Conservation (phyloP, 2,797 vertebrate species). For the Microhierax caerulescens region DNA sequence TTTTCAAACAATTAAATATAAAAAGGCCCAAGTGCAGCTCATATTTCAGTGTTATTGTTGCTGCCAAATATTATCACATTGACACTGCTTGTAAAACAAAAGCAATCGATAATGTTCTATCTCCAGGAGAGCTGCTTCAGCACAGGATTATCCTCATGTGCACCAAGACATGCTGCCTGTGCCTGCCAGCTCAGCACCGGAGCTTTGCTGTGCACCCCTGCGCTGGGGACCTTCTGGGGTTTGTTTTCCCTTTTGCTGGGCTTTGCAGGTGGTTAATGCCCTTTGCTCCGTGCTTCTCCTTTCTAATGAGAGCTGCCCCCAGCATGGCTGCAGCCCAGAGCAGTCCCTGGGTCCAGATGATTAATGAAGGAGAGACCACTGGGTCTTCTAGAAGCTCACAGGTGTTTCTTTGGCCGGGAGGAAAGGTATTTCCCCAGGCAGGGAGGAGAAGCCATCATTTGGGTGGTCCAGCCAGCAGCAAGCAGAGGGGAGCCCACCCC, state of each 20-base stretch:
- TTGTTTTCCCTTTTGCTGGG: neutral
- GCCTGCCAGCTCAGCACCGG: rapidly evolving
- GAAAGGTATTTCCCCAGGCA: neutral
- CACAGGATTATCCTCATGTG: neutral
- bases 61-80: slow-evolving; percentile 51
- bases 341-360: neutral
- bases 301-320: neutral
- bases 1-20: slow-evolving; percentile 30
- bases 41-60: slow-evolving; percentile 36
- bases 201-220: rapidly evolving
- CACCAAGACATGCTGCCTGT: rapidly evolving
- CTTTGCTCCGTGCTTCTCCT: neutral
- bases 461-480: neutral
- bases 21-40: slow-evolving; percentile 5
- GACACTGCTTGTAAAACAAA: neutral
- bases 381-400: neutral
- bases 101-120: neutral
- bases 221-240: rapidly evolving
- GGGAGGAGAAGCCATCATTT: neutral
- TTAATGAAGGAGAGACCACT: neutral
- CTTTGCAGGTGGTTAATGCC: rapidly evolving
- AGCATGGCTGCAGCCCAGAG: neutral
- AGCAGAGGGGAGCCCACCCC: rapidly evolving
- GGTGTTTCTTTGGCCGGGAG: rapidly evolving
- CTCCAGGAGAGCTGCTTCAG: neutral